These are phyloP conservation scores for Volucella inflata DNA, from an alignment of 2,888 invertebrate species.

Conservation along the genomic window DNA sequence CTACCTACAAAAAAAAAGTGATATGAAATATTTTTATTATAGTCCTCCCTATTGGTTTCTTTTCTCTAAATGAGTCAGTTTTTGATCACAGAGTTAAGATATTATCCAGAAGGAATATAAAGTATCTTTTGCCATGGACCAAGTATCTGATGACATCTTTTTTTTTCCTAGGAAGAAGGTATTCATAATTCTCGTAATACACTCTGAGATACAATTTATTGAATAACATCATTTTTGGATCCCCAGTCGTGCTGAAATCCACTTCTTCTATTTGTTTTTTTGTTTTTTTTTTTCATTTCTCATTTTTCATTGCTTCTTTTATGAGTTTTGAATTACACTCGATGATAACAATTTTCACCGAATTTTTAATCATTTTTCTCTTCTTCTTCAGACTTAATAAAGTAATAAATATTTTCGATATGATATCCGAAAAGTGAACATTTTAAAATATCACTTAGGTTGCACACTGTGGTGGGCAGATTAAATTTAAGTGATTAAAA, in stretches of 20 bases:
- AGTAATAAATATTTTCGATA: slow-evolving; percentile 25
- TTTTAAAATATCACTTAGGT: background rate
- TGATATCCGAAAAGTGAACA: slow-evolving; percentile 10
- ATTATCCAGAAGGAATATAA: slow-evolving; percentile 6
- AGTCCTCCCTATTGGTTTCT: too few relatives aligned
- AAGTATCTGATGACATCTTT: slow-evolving; percentile 65
- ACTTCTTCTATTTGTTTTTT: too few relatives aligned
- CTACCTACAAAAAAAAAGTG: slow-evolving; percentile 44
- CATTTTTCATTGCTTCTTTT: slow-evolving; percentile 20
- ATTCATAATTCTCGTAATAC: slow-evolving; percentile 61
- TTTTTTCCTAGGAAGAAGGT: slow-evolving; percentile 31
- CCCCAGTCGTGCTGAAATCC: slow-evolving; percentile 5
- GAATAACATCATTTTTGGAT: too few relatives aligned
- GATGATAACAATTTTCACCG: slow-evolving; percentile 67
- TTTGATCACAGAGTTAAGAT: slow-evolving; percentile 45
- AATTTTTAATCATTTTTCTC: slow-evolving; percentile 55
- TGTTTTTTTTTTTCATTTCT: background rate
- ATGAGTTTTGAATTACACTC: slow-evolving; percentile 60
- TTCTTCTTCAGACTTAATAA: slow-evolving; percentile 23
- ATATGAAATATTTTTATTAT: slow-evolving; percentile 67
- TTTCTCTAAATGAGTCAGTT: background rate
- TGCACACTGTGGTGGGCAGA: background rate
- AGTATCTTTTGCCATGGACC: slow-evolving; percentile 31
- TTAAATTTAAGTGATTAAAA: slow-evolving; percentile 32
- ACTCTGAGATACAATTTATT: background rate